These are phyloP conservation scores for Branchellion lobata DNA, from an alignment of 2,888 invertebrate species.

Conservation along the genomic window DNA sequence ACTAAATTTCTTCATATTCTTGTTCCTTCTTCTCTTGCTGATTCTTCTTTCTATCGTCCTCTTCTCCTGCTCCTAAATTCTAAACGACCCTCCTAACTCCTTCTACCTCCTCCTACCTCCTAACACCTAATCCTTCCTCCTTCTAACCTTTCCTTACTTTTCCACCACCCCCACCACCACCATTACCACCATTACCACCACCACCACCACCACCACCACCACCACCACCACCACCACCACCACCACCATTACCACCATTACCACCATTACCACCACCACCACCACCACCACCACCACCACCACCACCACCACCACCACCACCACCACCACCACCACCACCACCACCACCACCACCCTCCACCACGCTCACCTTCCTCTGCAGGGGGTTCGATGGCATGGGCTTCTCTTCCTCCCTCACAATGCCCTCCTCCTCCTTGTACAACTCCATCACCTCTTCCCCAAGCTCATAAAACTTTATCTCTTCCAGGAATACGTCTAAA, in stretches of 20 bases:
- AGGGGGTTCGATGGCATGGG: conserved; percentile 94
- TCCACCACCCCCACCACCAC: too few species aligned
- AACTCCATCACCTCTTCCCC: conserved; percentile 77
- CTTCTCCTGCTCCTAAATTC: too few species aligned
- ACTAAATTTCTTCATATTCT: too few species aligned
- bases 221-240: neutral
- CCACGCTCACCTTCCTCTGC: conserved; percentile 95
- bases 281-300: conserved; percentile 21
- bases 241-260: neutral
- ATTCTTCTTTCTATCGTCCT: too few species aligned
- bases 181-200: neutral
- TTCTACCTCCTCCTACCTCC: too few species aligned
- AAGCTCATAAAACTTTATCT: conserved; percentile 98
- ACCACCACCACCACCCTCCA: conserved; percentile 61
- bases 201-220: neutral
- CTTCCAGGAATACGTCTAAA: conserved; percentile 94
- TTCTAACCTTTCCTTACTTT: too few species aligned
- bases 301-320: conserved; percentile 20
- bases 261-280: neutral
- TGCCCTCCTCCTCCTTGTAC: conserved; percentile 76
- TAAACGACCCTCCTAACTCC: too few species aligned
- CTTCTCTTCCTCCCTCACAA: conserved; percentile 74
- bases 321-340: conserved; percentile 1
- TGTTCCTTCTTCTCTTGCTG: too few species aligned
- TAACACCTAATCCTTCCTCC: too few species aligned